A percentile compares a stretch with the other conserved stretches of the same genome.
These are phyloP conservation scores for Champsocephalus gunnari DNA, from an alignment of 2,797 vertebrate species.

Conservation along the genomic window DNA sequence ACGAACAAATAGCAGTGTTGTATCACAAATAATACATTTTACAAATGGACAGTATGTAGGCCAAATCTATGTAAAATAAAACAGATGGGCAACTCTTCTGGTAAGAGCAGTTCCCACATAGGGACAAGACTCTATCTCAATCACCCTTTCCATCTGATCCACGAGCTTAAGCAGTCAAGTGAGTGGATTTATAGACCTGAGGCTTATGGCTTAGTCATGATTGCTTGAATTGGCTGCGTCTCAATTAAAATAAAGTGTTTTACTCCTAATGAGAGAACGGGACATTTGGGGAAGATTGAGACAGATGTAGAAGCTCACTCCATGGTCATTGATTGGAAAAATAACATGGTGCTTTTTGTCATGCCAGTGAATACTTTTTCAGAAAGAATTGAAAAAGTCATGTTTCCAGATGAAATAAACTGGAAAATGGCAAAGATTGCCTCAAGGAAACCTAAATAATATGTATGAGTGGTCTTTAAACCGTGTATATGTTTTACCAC, in stretches of 20 bases:
- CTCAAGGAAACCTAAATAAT: conserved; percentile 54
- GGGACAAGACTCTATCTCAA: conserved; percentile 60
- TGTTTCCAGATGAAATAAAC: conserved; percentile 19
- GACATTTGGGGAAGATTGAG: conserved; percentile 29
- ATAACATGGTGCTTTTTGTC: not conserved
- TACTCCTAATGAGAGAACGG: conserved; percentile 64
- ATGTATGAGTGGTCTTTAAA: conserved; percentile 56
- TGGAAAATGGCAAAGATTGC: conserved; percentile 34
- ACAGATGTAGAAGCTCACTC: conserved; percentile 10
- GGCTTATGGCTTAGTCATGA: conserved; percentile 80
- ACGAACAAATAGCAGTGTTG: not conserved
- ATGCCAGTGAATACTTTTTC: not conserved
- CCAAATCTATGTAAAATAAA: conserved; percentile 31
- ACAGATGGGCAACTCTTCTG: conserved; percentile 54
- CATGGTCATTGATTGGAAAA: conserved; percentile 11
- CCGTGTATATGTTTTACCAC: conserved; percentile 51
- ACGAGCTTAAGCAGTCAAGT: conserved; percentile 77
- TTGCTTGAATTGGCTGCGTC: conserved; percentile 80
- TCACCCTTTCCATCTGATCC: conserved; percentile 70
- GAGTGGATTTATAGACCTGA: conserved; percentile 80
- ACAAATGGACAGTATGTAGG: conserved; percentile 10
- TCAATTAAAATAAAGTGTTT: conserved; percentile 80
- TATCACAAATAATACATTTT: not conserved
- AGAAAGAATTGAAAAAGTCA: not conserved
- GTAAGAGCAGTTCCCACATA: conserved; percentile 43